These are phyloP conservation scores for Amiota minor DNA, from an alignment of 2,888 invertebrate genomes.

Conservation along the genomic window DNA sequence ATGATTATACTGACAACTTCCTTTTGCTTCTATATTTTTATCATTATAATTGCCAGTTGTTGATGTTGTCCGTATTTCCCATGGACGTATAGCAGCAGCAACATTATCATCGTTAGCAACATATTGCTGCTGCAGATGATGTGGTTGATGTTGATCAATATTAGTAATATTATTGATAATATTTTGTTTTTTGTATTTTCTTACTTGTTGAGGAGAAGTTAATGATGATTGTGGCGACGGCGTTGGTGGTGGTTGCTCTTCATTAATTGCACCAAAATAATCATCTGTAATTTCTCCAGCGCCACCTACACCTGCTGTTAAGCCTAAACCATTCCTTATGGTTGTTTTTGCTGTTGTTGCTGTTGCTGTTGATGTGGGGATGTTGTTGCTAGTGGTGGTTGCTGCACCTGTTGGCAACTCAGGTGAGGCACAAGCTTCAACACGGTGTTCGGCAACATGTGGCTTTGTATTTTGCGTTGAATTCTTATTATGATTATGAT, in stretches of 20 bases:
- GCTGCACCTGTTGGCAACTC: constrained; percentile 50
- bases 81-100: constrained; percentile 9
- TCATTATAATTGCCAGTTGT: constrained; percentile 5
- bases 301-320: neutral
- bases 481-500: neutral
- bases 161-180: neutral
- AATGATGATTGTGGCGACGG: neutral
- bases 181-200: constrained; percentile 7
- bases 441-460: constrained; percentile 50
- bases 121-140: constrained; percentile 9
- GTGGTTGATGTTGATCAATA: neutral
- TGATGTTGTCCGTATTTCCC: neutral
- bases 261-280: constrained; percentile 52
- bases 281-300: constrained; percentile 25
- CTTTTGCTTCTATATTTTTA: neutral
- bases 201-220: neutral
- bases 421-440: constrained; percentile 51
- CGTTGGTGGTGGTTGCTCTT: constrained; percentile 34
- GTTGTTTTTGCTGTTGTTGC: neutral
- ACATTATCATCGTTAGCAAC: neutral
- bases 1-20: too few relatives aligned
- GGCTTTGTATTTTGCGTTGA: constrained; percentile 24
- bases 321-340: constrained; percentile 1
- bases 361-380: too few relatives aligned
- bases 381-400: constrained; percentile 30